These are phyloP conservation scores for Eupeodes corollae DNA, from an alignment of 1,140 invertebrate genomes.

Conservation along the genomic window DNA sequence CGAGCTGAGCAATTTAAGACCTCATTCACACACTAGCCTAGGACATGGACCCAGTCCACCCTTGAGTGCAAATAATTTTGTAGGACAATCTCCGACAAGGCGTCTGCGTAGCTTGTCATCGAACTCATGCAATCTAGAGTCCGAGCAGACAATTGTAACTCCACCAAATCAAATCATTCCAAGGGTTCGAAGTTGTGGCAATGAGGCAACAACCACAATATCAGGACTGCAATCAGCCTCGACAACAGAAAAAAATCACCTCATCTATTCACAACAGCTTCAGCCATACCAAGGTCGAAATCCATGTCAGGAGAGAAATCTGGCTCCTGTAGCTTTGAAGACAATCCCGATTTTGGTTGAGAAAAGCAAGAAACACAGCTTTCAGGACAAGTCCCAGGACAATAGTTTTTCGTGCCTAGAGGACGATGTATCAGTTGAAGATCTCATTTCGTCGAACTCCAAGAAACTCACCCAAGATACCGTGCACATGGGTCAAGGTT, in stretches of 20 bases:
- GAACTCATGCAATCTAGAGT: neutral
- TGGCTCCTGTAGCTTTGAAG: conserved; percentile 46
- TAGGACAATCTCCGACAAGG: neutral
- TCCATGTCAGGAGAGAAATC: conserved; percentile 77
- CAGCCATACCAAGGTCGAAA: conserved; percentile 82
- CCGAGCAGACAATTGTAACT: neutral
- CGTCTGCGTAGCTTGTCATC: neutral
- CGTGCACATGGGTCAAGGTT: conserved; percentile 29
- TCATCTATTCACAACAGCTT: conserved; percentile 38
- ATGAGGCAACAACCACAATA: conserved; percentile 33
- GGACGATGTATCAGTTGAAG: conserved; percentile 34
- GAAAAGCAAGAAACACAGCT: conserved; percentile 43
- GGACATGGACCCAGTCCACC: conserved; percentile 26
- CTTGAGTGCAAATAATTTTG: conserved; percentile 31
- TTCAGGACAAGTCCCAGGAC: conserved; percentile 20
- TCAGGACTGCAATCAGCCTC: neutral
- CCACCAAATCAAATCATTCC: conserved; percentile 6
- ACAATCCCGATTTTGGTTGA: conserved; percentile 58
- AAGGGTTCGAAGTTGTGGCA: conserved; percentile 39
- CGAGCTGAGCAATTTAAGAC: conserved; percentile 54
- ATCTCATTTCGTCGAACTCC: conserved; percentile 20
- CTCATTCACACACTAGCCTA: conserved; percentile 14
- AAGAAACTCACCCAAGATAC: conserved; percentile 1
- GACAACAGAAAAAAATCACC: conserved; percentile 29
- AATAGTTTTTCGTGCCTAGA: conserved; percentile 32